These are phyloP conservation scores for Tiaroga cobitis DNA, from an alignment of 2,797 vertebrate species.

Conservation along the genomic window DNA sequence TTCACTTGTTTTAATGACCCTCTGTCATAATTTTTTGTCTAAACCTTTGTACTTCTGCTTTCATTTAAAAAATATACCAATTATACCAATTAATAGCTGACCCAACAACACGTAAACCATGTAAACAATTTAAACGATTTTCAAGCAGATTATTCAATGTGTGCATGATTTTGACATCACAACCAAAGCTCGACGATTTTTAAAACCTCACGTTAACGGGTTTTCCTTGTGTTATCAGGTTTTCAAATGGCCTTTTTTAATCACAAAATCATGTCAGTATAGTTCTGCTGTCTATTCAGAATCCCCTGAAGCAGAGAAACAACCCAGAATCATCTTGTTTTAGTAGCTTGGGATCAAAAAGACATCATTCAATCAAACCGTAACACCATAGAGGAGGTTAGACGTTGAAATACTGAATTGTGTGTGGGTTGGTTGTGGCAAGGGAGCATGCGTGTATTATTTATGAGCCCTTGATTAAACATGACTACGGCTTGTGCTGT, in stretches of 20 bases:
- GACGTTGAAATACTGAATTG: neutral
- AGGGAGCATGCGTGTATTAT: conserved; percentile 28
- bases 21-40: no score
- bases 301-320: neutral
- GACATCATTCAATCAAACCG: conserved; percentile 7
- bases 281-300: neutral
- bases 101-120: neutral
- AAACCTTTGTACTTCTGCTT: no score
- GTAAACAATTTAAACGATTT: neutral
- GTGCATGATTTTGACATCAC: neutral
- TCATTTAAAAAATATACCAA: no score
- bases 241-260: neutral
- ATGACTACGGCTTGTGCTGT: neutral
- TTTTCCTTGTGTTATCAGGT: neutral
- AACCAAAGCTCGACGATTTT: neutral
- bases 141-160: neutral
- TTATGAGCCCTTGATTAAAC: conserved; percentile 31
- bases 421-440: conserved; percentile 10
- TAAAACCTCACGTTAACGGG: neutral
- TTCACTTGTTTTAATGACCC: no score
- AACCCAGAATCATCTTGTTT: conserved; percentile 22
- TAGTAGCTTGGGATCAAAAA: conserved; percentile 3
- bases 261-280: neutral
- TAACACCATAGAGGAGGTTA: conserved; percentile 19
- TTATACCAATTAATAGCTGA: neutral